A percentile compares a stretch with the other conserved stretches of the same genome.
These are phyloP conservation scores for Salarias fasciatus DNA, from an alignment of 2,797 vertebrate genomes.

Conservation along the genomic window DNA sequence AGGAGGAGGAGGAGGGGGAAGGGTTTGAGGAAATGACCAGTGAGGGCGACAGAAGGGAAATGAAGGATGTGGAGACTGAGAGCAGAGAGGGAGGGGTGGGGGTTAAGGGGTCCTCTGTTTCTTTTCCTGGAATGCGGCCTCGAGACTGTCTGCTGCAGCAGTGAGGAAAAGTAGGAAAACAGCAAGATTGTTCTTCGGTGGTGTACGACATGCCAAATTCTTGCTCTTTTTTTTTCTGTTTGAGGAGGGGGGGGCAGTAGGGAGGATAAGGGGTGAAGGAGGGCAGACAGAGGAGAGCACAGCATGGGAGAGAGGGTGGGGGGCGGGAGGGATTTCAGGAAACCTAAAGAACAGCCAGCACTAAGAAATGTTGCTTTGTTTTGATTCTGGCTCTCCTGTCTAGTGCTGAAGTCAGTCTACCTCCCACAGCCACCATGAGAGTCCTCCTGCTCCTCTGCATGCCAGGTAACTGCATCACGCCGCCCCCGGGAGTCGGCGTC, in stretches of 20 bases:
- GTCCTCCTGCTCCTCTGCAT: slow-evolving; percentile 67
- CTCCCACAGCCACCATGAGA: slow-evolving; percentile 79
- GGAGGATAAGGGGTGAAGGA: slow-evolving; percentile 18
- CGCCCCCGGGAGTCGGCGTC: background rate
- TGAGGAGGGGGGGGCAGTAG: slow-evolving; percentile 18
- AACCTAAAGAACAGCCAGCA: too few species aligned
- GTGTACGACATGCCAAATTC: slow-evolving; percentile 79
- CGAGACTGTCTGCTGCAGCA: slow-evolving; percentile 63
- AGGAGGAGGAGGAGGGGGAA: slow-evolving; percentile 4
- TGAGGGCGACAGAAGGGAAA: slow-evolving; percentile 71
- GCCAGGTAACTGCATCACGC: slow-evolving; percentile 65
- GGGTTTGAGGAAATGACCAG: slow-evolving; percentile 66
- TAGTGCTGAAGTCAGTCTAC: slow-evolving; percentile 68
- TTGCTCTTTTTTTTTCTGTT: slow-evolving; percentile 54
- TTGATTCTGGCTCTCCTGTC: slow-evolving; percentile 24
- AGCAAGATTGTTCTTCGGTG: slow-evolving; percentile 72
- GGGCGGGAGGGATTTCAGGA: slow-evolving; percentile 39
- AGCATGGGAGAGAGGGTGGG: slow-evolving; percentile 48
- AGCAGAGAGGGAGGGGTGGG: slow-evolving; percentile 46
- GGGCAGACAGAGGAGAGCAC: slow-evolving; percentile 35
- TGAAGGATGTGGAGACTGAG: slow-evolving; percentile 71
- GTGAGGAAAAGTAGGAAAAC: slow-evolving; percentile 70
- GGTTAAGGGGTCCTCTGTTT: slow-evolving; percentile 67
- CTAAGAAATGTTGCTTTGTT: slow-evolving; percentile 17
- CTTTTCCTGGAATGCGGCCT: slow-evolving; percentile 79